Evolutionary conservation across 2,113 vertebrate species (phyloP), one percentile per base, ranked within the genome.

Genomic region (Pao palembangensis): DNA sequence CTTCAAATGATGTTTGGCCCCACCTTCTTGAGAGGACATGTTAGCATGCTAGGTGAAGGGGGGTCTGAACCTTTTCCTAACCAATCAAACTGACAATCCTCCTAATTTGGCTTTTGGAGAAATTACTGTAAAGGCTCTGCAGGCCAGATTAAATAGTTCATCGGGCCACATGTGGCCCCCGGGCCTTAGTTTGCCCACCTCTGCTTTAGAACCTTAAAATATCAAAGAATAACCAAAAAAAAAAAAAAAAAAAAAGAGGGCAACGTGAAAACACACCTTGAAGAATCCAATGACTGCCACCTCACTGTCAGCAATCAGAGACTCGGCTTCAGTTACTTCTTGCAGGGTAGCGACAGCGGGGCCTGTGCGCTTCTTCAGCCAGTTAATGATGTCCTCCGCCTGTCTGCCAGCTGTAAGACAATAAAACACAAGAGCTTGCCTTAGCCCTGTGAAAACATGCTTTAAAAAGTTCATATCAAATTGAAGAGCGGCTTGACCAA

Each of bases 311-410:
- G 94, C 94, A 51, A 98, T 89, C 20, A 98, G 51, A 0, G 90
- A 70, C 64, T 95, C 93, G 0, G 92, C 92, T 2, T 92, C 89
- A 0, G 89, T 80, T 16, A 83, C 78, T 0, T 92, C 93, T 0
- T 54, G 1, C 78, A 99, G 73, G 0, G 86, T 79, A 8, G 88
- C 44, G 0, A 96, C 95, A 0, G 96, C 91, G 0, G 96, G 96
- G 13, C 97, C 96, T 0, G 95, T 98, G 71, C 95, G 93, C 61
- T 99, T 99, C 91, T 93, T 97, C 83, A 99, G 81, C 97, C 97
- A 99, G 84, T 65, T 93, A 64, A 99, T 88, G 0, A 99, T 95
- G 64, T 99, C 96, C 0, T 95, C 95, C 0, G 96, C 95, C 48
- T 98, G 95, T 56, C 96, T 92, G 75, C 97, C 97, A 80, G 96